phyloP scores from a whole-genome alignment of 2,113 vertebrate genomes.

The Neopipo cinnamomea region DNA sequence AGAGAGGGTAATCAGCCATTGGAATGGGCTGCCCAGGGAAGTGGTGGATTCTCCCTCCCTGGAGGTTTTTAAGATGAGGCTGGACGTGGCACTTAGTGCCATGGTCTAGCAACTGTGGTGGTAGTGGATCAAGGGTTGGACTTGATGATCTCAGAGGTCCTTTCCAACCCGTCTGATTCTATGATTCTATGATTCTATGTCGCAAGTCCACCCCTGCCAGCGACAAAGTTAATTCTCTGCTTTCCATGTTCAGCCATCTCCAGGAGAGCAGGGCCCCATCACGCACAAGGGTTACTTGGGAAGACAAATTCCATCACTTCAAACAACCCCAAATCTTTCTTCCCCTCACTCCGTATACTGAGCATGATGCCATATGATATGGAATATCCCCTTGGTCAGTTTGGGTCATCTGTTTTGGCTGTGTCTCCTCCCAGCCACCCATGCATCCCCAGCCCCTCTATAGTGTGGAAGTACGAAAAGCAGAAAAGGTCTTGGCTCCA shows the following conservation, averaged over 20 bases:
- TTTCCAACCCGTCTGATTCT: too few species aligned
- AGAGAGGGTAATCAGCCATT: too few species aligned
- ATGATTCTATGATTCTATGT: too few species aligned
- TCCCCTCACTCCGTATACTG: neutral
- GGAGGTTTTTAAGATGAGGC: too few species aligned
- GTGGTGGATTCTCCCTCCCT: too few species aligned
- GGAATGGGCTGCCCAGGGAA: too few species aligned
- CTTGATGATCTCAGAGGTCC: too few species aligned
- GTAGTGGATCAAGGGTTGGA: too few species aligned
- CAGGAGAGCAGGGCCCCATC: neutral
- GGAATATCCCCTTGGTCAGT: neutral
- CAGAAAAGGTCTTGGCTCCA: neutral
- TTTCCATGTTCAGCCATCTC: neutral
- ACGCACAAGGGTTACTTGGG: neutral
- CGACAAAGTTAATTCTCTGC: neutral
- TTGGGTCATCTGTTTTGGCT: neutral
- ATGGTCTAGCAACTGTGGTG: too few species aligned
- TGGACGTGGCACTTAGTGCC: too few species aligned
- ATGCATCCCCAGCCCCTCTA: rapidly evolving
- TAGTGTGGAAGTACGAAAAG: rapidly evolving
- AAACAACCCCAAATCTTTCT: neutral
- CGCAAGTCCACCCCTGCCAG: too few species aligned
- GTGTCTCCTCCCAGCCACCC: rapidly evolving
- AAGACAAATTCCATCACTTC: neutral
- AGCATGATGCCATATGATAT: neutral